These are phyloP conservation scores for Silurus glanis DNA, from an alignment of 2,113 vertebrate species.

Conservation along the genomic window DNA sequence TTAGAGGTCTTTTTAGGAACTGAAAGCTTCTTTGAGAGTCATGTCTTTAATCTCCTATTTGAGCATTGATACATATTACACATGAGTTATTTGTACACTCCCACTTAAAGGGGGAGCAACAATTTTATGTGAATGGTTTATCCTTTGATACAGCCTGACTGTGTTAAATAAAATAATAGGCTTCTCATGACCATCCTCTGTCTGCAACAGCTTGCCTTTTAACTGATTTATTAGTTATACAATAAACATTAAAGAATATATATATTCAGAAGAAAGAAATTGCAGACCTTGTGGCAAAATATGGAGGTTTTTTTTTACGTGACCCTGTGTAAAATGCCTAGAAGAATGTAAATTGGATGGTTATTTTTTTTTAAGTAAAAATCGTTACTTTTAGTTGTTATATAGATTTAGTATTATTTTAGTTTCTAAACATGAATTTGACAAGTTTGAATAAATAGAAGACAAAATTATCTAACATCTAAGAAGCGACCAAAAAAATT, in stretches of 20 bases:
- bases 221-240: background rate
- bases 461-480: too few species aligned
- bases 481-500: too few species aligned
- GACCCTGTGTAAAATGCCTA: background rate
- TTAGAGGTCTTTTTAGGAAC: constrained; percentile 62
- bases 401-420: too few species aligned
- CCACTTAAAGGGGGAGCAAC: constrained; percentile 17
- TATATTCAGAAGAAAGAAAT: background rate
- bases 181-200: background rate
- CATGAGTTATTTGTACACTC: constrained; percentile 11
- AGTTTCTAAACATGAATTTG: too few species aligned
- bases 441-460: too few species aligned
- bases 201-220: background rate
- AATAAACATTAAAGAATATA: background rate
- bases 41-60: constrained; percentile 76
- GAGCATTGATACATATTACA: constrained; percentile 41
- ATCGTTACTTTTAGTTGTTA: too few species aligned
- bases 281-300: background rate
- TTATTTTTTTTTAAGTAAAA: too few species aligned
- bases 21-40: constrained; percentile 66
- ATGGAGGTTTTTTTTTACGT: background rate
- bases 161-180: constrained; percentile 20
- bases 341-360: too few species aligned
- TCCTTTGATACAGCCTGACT: background rate
- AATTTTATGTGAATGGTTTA: constrained; percentile 20